Base-by-base conservation (phyloP, 2,113 vertebrate genomes). In the Phoenicopterus ruber region DNA sequence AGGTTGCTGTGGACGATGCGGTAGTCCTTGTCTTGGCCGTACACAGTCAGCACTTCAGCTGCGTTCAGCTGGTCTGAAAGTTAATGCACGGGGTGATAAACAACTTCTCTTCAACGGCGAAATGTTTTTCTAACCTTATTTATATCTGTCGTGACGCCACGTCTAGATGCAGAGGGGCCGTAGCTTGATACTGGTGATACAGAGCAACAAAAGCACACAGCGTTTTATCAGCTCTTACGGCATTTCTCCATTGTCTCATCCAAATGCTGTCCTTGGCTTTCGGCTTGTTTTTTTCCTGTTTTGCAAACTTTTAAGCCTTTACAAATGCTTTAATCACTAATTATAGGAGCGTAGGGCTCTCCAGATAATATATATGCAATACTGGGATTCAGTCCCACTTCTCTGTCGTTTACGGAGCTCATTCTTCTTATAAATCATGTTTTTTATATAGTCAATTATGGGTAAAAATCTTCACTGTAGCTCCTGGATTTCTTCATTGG, bases 231-330 rank as follows among this genome's bases (percentile, higher is more conserved):
- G 31, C 80, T 44, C 59, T 80, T 81, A 67, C 82, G 9, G 22
- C 73, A 46, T 90, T 90, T 84, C 95, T 93, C 77, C 72, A 42
- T 90, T 93, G 58, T 93, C 78, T 93, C 16, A 38, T 87, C 69
- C 59, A 70, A 86, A 72, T 3, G 4, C 42, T 73, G 76, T 76
- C 82, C 93, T 96, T 96, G 94, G 59, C 91, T 94, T 89, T 94
- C 55, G 54, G 55, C 74, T 95, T 96, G 62, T 83, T 96, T 92
- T 92, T 91, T 86, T 88, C 88, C 76, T 95, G 91, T 96, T 97
- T 90, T 87, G 62, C 91, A 94, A 88, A 65, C 57, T 62, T 93
- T 32, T 69, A 88, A 88, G 55, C 71, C 40, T 50, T 70, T 36
- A 59, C 40, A 67, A 87, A 73, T 70, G 2, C 52, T 86, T 90